Percentiles rank a stretch among this genome's conserved stretches.
Conservation (phyloP, 2,113 vertebrate species). For the Hippolais icterina region DNA sequence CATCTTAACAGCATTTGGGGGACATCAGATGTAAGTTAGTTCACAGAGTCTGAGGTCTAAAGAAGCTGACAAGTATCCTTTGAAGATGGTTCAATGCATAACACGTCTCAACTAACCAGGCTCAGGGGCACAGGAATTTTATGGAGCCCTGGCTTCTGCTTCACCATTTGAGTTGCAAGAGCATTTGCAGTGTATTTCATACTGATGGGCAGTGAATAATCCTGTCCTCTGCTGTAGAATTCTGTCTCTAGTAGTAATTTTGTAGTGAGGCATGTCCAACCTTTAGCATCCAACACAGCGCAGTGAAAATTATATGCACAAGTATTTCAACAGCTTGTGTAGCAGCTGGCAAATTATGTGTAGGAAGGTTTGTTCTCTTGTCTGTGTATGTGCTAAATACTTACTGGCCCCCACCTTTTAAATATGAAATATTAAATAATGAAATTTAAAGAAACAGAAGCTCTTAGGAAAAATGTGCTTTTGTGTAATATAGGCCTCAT, state of each 20-base stretch:
- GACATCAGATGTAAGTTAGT: neutral
- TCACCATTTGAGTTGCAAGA: neutral
- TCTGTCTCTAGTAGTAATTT: neutral
- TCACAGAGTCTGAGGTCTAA: neutral
- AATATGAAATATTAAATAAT: neutral
- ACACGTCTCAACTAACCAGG: neutral
- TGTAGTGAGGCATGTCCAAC: neutral
- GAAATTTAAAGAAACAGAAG: neutral
- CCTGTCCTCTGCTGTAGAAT: neutral
- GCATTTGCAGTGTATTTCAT: neutral
- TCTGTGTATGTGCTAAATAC: neutral
- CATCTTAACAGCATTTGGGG: neutral
- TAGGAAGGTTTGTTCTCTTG: slow-evolving; percentile 33
- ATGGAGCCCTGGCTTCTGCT: neutral
- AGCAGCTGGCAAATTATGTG: slow-evolving; percentile 19
- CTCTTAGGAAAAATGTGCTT: neutral
- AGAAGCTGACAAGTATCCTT: neutral
- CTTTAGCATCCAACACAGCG: neutral
- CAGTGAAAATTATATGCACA: neutral
- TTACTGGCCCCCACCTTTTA: neutral
- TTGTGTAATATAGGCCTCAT: neutral
- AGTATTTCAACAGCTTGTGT: slow-evolving; percentile 34
- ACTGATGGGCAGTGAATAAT: neutral
- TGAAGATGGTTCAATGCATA: neutral
- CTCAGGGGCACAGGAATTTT: neutral